Evolutionary conservation across 2,113 vertebrate genomes (phyloP).

Genomic region (Coregonus clupeaformis): DNA sequence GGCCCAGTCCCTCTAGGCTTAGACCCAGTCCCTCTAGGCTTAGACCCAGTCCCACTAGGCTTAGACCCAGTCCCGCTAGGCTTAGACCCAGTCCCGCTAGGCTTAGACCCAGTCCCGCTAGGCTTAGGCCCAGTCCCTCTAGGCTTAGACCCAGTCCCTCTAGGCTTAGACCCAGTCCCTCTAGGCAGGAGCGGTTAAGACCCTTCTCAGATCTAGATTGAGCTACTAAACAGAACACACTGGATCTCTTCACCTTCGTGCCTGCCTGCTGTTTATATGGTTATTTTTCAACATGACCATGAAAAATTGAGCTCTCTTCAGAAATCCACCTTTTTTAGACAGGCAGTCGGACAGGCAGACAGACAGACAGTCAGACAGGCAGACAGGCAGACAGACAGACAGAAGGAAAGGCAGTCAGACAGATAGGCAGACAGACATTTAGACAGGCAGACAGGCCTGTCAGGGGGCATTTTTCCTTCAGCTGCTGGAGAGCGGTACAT

Average conservation of each 20-base stretch:
- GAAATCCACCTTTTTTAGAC: constrained; percentile 27
- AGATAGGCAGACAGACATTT: too few relatives aligned
- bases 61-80: too few relatives aligned
- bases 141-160: too few relatives aligned
- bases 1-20: too few relatives aligned
- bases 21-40: too few relatives aligned
- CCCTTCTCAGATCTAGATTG: constrained; percentile 12
- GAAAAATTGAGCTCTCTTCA: constrained; percentile 16
- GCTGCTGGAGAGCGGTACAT: constrained; percentile 38
- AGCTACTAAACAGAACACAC: constrained; percentile 40
- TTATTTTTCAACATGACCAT: constrained; percentile 28
- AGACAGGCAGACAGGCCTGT: too few relatives aligned
- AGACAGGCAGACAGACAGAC: background rate
- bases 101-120: too few relatives aligned
- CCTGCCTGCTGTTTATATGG: background rate
- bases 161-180: background rate
- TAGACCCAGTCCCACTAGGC: too few relatives aligned
- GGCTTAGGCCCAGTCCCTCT: too few relatives aligned
- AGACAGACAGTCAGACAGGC: constrained; percentile 23
- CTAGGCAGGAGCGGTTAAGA: constrained; percentile 24
- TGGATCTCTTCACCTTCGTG: too few relatives aligned
- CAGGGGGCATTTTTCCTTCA: constrained; percentile 40
- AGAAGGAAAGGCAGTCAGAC: too few relatives aligned
- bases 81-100: too few relatives aligned
- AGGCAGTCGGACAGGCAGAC: background rate